Evolutionary conservation across 2,113 vertebrate species (phyloP).

Genomic region (Marmota flaviventris): DNA sequence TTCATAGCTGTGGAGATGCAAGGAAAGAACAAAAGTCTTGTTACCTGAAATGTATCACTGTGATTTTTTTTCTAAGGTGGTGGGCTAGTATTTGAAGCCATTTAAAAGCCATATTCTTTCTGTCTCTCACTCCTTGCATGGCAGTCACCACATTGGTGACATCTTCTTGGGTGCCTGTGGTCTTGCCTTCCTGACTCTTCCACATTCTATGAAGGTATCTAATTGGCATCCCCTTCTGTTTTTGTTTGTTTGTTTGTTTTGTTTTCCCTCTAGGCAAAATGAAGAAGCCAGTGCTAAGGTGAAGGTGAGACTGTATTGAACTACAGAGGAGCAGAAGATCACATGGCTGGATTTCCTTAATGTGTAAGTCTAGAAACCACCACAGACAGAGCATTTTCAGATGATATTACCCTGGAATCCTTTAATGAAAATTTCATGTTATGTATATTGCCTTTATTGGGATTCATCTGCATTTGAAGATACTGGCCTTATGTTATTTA

Average conservation of each 20-base stretch:
- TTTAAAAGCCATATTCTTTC: background rate
- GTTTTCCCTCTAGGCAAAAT: background rate
- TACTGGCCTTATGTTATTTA: constrained; percentile 66
- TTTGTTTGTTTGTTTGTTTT: background rate
- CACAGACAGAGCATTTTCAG: background rate
- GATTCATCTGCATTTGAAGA: constrained; percentile 48
- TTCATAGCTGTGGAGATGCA: background rate
- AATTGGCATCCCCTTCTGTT: background rate
- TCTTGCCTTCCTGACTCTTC: background rate
- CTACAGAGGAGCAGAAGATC: background rate
- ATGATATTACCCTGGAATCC: background rate
- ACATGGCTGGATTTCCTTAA: background rate
- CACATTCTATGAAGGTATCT: no score
- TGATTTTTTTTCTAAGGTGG: background rate
- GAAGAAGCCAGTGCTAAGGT: background rate
- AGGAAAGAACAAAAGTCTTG: background rate
- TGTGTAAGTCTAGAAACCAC: background rate
- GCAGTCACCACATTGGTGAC: background rate
- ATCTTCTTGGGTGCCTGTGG: background rate
- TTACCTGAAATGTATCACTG: background rate
- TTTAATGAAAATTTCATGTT: constrained; percentile 10
- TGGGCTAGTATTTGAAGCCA: background rate
- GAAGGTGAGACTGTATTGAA: background rate
- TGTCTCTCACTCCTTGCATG: background rate
- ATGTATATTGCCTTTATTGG: background rate